phyloP scores from a whole-genome alignment of 2,888 invertebrate species.

The Apomyelois bistriatella region DNA sequence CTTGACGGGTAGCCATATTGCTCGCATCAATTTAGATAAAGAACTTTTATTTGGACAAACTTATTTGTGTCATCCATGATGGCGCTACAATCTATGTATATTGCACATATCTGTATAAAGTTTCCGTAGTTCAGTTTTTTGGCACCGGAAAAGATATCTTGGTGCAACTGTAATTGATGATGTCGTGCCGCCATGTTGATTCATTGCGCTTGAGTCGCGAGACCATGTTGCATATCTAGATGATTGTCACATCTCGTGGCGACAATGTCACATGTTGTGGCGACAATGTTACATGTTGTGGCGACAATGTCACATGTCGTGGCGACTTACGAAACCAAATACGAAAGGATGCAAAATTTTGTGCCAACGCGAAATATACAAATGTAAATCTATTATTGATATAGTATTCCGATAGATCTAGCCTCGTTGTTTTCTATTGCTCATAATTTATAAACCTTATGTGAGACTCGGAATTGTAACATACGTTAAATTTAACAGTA shows the following conservation, averaged over 20 bases:
- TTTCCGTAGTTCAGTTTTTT: too few species aligned
- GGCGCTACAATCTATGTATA: too few species aligned
- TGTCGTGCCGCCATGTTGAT: background rate
- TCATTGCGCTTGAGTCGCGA: too few species aligned
- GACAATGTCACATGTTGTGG: too few species aligned
- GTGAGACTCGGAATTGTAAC: constrained; percentile 73
- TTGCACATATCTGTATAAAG: too few species aligned
- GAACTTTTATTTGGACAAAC: too few species aligned
- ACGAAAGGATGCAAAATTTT: constrained; percentile 61
- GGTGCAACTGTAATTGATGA: too few species aligned
- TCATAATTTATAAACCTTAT: constrained; percentile 74
- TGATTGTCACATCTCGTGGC: too few species aligned
- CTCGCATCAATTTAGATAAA: too few species aligned
- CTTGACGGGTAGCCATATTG: background rate
- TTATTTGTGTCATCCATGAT: too few species aligned
- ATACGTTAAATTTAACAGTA: constrained; percentile 77
- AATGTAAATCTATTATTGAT: constrained; percentile 67
- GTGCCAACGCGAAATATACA: constrained; percentile 66
- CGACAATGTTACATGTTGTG: constrained; percentile 14
- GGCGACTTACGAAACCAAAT: constrained; percentile 56
- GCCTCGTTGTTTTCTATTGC: constrained; percentile 73
- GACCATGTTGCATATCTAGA: too few species aligned
- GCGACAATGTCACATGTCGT: constrained; percentile 14
- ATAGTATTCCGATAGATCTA: constrained; percentile 67
- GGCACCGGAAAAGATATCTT: too few species aligned